Evolutionary conservation across 2,797 vertebrate genomes (phyloP).

Genomic region (Acanthis flammea): DNA sequence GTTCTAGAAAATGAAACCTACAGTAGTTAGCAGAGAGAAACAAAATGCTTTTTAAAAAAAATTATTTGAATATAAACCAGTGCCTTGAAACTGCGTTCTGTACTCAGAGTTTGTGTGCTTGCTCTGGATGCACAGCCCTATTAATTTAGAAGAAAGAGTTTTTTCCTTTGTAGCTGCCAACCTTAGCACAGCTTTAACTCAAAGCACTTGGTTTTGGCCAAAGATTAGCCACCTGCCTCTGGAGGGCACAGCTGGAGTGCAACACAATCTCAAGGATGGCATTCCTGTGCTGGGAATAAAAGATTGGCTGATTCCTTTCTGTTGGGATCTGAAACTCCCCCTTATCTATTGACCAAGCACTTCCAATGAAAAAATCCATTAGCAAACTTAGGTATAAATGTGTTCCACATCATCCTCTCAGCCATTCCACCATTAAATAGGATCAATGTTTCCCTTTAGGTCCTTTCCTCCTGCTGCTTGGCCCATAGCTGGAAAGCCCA

Average conservation of each 20-base stretch:
- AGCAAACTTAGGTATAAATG: background rate
- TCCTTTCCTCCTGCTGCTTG: background rate
- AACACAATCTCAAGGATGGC: background rate
- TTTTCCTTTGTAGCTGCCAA: background rate
- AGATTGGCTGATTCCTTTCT: background rate
- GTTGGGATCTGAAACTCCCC: background rate
- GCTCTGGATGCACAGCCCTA: background rate
- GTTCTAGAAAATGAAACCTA: background rate
- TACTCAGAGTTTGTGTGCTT: background rate
- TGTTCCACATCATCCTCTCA: background rate
- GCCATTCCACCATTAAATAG: background rate
- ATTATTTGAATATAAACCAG: background rate
- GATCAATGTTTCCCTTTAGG: background rate
- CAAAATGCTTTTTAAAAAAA: background rate
- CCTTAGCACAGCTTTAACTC: background rate
- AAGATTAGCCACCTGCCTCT: background rate
- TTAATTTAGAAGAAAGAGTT: background rate
- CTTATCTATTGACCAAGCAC: fast-evolving
- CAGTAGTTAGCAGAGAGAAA: background rate
- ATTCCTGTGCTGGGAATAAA: fast-evolving
- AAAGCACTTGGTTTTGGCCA: fast-evolving
- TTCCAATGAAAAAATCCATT: background rate
- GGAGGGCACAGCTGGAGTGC: background rate
- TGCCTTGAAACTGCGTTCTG: background rate
- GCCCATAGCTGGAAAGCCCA: background rate